Percentiles rank a stretch among this genome's conserved stretches.
phyloP scores from a whole-genome alignment of 2,888 invertebrate species.

The Myopa tessellatipennis region DNA sequence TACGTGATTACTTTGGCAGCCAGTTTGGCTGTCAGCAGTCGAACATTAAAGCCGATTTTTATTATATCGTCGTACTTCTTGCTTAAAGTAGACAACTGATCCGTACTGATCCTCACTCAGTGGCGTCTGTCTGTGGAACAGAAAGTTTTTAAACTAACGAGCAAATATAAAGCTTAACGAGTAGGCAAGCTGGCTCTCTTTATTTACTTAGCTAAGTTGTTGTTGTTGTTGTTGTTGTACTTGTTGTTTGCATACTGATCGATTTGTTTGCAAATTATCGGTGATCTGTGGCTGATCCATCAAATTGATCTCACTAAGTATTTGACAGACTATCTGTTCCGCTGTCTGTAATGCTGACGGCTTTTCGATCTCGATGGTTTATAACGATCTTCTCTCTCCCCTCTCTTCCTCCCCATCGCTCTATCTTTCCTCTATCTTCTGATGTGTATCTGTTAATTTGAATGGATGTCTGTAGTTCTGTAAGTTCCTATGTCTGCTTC shows the following conservation, averaged over 20 bases:
- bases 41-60: slow-evolving; percentile 14
- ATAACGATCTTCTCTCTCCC: not conserved
- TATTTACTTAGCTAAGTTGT: slow-evolving; percentile 32
- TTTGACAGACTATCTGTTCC: slow-evolving; percentile 41
- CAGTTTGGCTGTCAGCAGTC: slow-evolving; percentile 45
- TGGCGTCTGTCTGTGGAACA: not conserved
- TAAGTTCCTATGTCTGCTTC: not conserved
- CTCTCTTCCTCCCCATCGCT: not conserved
- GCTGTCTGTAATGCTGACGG: slow-evolving; percentile 7
- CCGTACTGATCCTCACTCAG: slow-evolving; percentile 11
- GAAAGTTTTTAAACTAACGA: slow-evolving; percentile 5
- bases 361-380: not conserved
- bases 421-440: not conserved
- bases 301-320: slow-evolving; percentile 43
- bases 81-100: slow-evolving; percentile 20
- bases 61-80: slow-evolving; percentile 7
- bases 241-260: slow-evolving; percentile 18
- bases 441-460: not conserved
- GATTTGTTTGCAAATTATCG: slow-evolving; percentile 38
- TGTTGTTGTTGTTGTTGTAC: slow-evolving; percentile 23
- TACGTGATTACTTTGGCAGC: slow-evolving; percentile 46
- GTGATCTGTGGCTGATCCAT: slow-evolving; percentile 46
- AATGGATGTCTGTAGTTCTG: not conserved
- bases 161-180: slow-evolving; percentile 57
- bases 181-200: slow-evolving; percentile 43